Base-by-base conservation (phyloP, 2,888 invertebrate genomes). In the Corbicula japonica region DNA sequence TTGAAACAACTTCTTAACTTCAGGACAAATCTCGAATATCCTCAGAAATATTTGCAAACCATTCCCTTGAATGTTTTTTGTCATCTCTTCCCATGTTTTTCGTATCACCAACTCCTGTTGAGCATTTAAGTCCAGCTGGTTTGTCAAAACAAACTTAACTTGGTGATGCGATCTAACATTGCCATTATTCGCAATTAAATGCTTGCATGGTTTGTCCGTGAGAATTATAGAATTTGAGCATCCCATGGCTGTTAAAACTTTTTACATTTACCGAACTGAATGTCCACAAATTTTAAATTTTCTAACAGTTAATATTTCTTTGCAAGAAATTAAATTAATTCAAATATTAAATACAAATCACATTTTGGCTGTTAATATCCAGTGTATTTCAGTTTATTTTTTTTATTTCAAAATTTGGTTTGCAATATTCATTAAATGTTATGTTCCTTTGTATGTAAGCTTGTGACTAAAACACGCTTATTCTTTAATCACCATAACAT, bases 21-120 rank as follows among this genome's bases (percentile, higher is more conserved):
- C 66, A 23, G 74, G 74, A 30, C 46, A 60, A 10, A 60, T 46
- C 41, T 74, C 66, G 32, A 74, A 74, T n/a, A 74, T 60, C n/a
- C 66, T 48, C 8, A 68, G 30, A 61, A 74, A 74, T 23, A 74
- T 68, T 30, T 66, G 60, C 23, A 66, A 30, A 1, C 74, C 74
- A 61, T 74, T 74, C 5, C 52, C 66, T 38, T 48, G 50, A 23
- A 48, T n/a, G 52, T 74, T 34, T 26, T 38, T 32, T 21, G 41
- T 23, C 23, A 74, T 30, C 28, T 26, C 15, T 23, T 10, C 6
- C 74, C 74, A 74, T 30, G 66, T 48, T 15, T 41, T 21, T 52
- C 46, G 54, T 10, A 74, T 52, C 15, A 74, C 60, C 2, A 4
- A 12, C 46, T 10, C 46, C 4, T n/a, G 5, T 46, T 46, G 18